Evolutionary conservation across 2,797 vertebrate genomes (phyloP).

Genomic region (Lerista edwardsae): DNA sequence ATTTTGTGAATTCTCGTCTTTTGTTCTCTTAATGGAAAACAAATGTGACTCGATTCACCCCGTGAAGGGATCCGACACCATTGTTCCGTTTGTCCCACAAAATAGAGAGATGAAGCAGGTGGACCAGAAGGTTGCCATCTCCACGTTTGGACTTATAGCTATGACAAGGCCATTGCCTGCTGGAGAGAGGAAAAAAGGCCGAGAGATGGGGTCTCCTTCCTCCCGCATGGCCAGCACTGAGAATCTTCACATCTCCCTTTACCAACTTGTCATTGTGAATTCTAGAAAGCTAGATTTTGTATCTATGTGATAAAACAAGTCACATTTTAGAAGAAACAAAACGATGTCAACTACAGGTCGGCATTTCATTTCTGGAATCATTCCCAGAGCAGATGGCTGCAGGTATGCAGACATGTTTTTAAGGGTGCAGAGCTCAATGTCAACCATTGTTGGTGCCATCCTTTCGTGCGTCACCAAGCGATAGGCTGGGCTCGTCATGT

Average conservation of each 20-base stretch:
- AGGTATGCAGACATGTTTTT: too few species aligned
- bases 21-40: conserved; percentile 31
- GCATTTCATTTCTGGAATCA: background rate
- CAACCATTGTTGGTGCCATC: too few species aligned
- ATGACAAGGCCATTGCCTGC: background rate
- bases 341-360: background rate
- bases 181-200: background rate
- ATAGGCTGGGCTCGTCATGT: background rate
- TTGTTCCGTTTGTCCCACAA: background rate
- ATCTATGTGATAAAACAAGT: background rate
- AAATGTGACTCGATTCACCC: background rate
- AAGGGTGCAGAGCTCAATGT: too few species aligned
- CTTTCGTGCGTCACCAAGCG: background rate
- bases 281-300: background rate
- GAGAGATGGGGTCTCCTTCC: too few species aligned
- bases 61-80: background rate
- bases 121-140: background rate
- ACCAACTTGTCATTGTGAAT: too few species aligned
- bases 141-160: background rate
- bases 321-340: background rate
- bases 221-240: too few species aligned
- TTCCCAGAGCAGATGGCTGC: too few species aligned
- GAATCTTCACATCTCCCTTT: too few species aligned
- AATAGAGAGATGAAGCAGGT: background rate
- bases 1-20: conserved; percentile 30